Conservation (phyloP, 2,888 invertebrate species). For the Agrochola lychnidis region DNA sequence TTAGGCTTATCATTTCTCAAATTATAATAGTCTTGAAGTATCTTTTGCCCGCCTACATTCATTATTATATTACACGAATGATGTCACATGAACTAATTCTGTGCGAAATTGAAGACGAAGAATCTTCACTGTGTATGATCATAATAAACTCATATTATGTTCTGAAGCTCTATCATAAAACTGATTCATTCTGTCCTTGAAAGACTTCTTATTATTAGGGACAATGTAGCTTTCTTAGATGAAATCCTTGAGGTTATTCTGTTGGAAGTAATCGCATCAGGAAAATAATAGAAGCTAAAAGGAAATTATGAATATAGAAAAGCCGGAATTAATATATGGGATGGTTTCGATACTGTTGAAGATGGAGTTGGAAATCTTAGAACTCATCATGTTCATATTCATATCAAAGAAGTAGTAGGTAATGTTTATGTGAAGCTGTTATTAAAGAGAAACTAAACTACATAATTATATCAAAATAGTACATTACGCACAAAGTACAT, state of each 20-base stretch:
- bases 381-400: not conserved
- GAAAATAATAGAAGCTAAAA: constrained; percentile 30
- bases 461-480: not conserved
- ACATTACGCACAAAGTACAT: not conserved
- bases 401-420: not conserved
- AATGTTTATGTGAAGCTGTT: not conserved
- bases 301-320: constrained; percentile 14
- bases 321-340: not conserved
- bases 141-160: constrained; percentile 29
- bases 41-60: constrained; percentile 38
- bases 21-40: constrained; percentile 28
- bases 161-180: constrained; percentile 25
- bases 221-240: constrained; percentile 33
- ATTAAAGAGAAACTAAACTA: not conserved
- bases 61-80: constrained; percentile 48
- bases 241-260: constrained; percentile 29
- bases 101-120: constrained; percentile 43
- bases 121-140: constrained; percentile 22
- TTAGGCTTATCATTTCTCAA: constrained; percentile 8
- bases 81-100: constrained; percentile 57
- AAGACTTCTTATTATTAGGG: constrained; percentile 34
- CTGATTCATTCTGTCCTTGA: constrained; percentile 33
- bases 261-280: constrained; percentile 42
- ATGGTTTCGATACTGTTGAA: not conserved
- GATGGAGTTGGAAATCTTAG: not conserved